Evolutionary conservation across 2,113 vertebrate genomes (phyloP), one percentile per base, ranked within the genome.

Genomic region (Oncorhynchus keta): DNA sequence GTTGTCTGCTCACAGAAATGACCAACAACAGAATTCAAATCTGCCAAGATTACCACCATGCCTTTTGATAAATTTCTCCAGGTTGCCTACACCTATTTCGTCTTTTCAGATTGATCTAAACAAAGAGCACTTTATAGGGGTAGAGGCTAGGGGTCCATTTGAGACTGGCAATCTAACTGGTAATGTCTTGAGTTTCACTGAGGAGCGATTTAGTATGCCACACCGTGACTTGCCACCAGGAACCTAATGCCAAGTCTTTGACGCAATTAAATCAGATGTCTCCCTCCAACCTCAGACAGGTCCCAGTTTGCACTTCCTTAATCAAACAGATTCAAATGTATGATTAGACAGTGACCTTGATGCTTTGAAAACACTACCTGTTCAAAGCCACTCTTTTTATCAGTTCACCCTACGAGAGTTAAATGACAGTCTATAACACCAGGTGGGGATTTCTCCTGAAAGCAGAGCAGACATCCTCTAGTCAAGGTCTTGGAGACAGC

Each of bases 181-280:
- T 45, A 45, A 45, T 45, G 9, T 45, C 9, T 11, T 45, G 39
- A 45, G 39, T 45, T 45, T 45, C 39, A 45, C 9, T 45, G 39
- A 45, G 39, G 9, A 45, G 39, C 3, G 13, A 9, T 55, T 71
- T 72, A 57, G 73, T 57, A 70, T 78, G 71, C 55, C 28, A 39
- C 5, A 48, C 39, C 35, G 57, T 65, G 59, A 55, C 55, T 18
- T 26, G 65, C 26, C 62, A 73, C 57, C 68, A n/a, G 61, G 48
- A n/a, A 69, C 74, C 35, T 14, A 9, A 22, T 76, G 79, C 55
- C 72, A 84, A 76, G 74, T 64, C 61, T 80, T 74, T 77, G 80
- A 85, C 55, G 64, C 24, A 77, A 79, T 76, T 79, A 74, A 77
- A 76, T 13, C 72, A 79, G 65, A 45, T 76, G 76, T 76, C 76